Percentiles rank a stretch among this genome's conserved stretches.
These are phyloP conservation scores for Podarcis siculus DNA, from an alignment of 2,797 vertebrate genomes.

Conservation along the genomic window DNA sequence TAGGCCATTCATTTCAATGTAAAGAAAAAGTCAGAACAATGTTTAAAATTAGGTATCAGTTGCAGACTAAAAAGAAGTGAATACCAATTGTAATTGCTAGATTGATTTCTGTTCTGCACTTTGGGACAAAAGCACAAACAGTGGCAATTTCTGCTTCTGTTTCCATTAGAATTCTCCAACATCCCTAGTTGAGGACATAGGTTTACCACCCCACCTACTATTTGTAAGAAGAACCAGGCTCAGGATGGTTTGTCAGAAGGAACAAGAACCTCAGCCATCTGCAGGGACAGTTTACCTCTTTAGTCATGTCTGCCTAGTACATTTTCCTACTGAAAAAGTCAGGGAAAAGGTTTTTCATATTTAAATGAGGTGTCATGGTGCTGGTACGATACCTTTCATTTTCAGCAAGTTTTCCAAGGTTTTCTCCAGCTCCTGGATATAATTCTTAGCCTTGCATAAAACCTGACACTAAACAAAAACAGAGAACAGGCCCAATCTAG, in stretches of 20 bases:
- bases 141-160: too few relatives aligned
- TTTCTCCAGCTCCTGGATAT: constrained; percentile 81
- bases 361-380: neutral
- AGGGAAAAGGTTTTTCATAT: neutral
- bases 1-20: too few relatives aligned
- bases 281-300: neutral
- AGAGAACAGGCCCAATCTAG: constrained; percentile 52
- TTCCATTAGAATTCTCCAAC: too few relatives aligned
- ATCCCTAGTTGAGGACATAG: neutral
- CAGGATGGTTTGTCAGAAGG: neutral
- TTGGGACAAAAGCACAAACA: too few relatives aligned
- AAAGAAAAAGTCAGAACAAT: too few relatives aligned
- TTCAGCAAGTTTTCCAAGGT: constrained; percentile 79
- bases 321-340: neutral
- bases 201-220: too few relatives aligned
- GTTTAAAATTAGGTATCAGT: too few relatives aligned
- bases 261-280: neutral
- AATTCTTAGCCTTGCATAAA: constrained; percentile 79
- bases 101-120: too few relatives aligned
- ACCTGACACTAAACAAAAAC: constrained; percentile 83
- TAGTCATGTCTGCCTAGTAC: neutral
- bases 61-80: too few relatives aligned
- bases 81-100: too few relatives aligned
- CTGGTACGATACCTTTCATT: constrained; percentile 79
- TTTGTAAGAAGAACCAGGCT: neutral